Percentiles rank a stretch among this genome's conserved stretches.
phyloP scores from a whole-genome alignment of 2,888 invertebrate genomes.

The Teinopalpus imperialis region DNA sequence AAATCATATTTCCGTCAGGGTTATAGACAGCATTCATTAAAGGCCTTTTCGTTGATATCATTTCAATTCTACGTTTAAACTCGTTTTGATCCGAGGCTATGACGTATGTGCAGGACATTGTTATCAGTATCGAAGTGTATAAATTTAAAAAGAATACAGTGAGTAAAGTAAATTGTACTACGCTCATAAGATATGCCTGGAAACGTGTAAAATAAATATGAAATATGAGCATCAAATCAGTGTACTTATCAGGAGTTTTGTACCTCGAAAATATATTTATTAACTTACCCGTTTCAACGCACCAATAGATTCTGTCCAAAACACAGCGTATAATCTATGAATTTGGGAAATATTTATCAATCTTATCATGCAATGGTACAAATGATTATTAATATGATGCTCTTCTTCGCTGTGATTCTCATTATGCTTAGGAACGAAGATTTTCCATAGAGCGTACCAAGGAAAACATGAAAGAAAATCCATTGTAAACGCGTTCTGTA shows the following conservation, averaged over 20 bases:
- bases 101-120: constrained; percentile 65
- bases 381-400: constrained; percentile 49
- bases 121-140: constrained; percentile 65
- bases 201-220: constrained; percentile 31
- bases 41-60: constrained; percentile 42
- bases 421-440: constrained; percentile 57
- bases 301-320: constrained; percentile 67
- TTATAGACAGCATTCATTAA: constrained; percentile 51
- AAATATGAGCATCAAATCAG: too few species aligned
- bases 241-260: too few species aligned
- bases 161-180: constrained; percentile 69
- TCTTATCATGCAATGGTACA: constrained; percentile 60
- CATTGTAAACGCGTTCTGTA: constrained; percentile 63
- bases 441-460: constrained; percentile 62
- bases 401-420: constrained; percentile 55
- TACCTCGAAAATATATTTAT: too few species aligned
- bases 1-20: constrained; percentile 64
- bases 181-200: constrained; percentile 76
- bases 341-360: constrained; percentile 71
- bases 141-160: constrained; percentile 72
- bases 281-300: constrained; percentile 72
- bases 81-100: constrained; percentile 46
- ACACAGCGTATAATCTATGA: constrained; percentile 64
- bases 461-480: constrained; percentile 75
- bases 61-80: constrained; percentile 41